Percentiles rank a stretch among this genome's conserved stretches.
These are phyloP conservation scores for Conopomorpha cramerella DNA, from an alignment of 1,140 invertebrate species.

Conservation along the genomic window DNA sequence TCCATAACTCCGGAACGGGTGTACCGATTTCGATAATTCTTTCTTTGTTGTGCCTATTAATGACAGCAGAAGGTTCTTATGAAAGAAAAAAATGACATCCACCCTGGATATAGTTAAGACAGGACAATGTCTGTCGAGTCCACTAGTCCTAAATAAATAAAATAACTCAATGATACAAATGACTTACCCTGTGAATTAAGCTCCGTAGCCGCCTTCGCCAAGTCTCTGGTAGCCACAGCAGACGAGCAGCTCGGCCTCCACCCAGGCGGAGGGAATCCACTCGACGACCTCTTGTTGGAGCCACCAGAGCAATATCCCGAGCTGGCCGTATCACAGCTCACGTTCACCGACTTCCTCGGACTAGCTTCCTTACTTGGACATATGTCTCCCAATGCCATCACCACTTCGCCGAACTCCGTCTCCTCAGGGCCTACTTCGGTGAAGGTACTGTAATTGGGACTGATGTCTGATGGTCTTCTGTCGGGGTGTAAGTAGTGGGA, in stretches of 20 bases:
- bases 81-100: no score
- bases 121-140: no score
- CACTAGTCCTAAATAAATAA: no score
- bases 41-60: no score
- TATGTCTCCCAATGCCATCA: constrained; percentile 37
- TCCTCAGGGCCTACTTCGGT: constrained; percentile 69
- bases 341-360: constrained; percentile 51
- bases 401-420: constrained; percentile 63
- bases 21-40: no score
- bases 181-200: constrained; percentile 52
- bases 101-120: no score
- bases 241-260: constrained; percentile 51
- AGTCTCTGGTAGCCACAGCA: constrained; percentile 36
- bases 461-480: constrained; percentile 61
- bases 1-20: no score
- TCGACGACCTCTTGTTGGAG: constrained; percentile 46
- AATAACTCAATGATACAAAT: neutral
- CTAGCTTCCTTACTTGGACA: constrained; percentile 52
- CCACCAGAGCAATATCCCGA: constrained; percentile 54
- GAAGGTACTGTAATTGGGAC: constrained; percentile 67
- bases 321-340: constrained; percentile 53
- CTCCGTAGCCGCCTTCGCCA: constrained; percentile 50
- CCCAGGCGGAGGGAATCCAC: constrained; percentile 31
- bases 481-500: constrained; percentile 71
- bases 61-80: no score